phyloP scores from a whole-genome alignment of 2,888 invertebrate genomes.

The Zaprionus lineosus region DNA sequence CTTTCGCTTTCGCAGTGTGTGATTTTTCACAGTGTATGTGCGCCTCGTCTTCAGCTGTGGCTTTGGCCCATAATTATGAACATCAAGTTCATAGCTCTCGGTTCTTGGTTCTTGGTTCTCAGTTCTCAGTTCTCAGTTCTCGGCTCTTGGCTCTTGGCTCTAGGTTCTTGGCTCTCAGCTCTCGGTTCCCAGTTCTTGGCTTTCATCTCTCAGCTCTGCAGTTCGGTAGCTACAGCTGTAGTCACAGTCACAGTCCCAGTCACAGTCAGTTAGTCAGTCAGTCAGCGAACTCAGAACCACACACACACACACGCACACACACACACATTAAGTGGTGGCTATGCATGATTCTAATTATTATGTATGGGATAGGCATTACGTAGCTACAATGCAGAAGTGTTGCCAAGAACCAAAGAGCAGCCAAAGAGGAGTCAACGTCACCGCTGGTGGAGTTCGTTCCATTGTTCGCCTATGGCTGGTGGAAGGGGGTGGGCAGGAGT shows the following conservation, averaged over 20 bases:
- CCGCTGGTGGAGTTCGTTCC: slow-evolving; percentile 44
- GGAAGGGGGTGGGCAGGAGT: no score
- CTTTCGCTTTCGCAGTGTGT: no score
- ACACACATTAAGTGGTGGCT: slow-evolving; percentile 24
- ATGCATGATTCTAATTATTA: slow-evolving; percentile 75
- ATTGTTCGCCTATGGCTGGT: no score
- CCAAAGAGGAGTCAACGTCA: slow-evolving; percentile 26
- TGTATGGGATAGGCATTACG: slow-evolving; percentile 50
- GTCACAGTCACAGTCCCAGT: slow-evolving; percentile 20
- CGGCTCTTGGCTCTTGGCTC: no score
- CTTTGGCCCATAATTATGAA: slow-evolving; percentile 45
- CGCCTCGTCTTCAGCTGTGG: slow-evolving; percentile 7
- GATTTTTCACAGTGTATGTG: slow-evolving; percentile 17
- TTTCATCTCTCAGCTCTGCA: slow-evolving; percentile 22
- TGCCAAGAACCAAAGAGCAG: slow-evolving; percentile 26
- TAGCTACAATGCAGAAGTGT: slow-evolving; percentile 60
- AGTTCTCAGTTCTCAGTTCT: no score
- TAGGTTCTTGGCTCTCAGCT: slow-evolving; percentile 38
- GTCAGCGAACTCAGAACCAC: slow-evolving; percentile 61
- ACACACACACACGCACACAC: slow-evolving; percentile 15
- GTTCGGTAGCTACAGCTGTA: slow-evolving; percentile 41
- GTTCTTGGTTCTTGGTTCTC: no score
- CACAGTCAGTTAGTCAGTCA: slow-evolving; percentile 61
- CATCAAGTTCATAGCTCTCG: slow-evolving; percentile 33
- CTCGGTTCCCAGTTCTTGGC: slow-evolving; percentile 36